These are phyloP conservation scores for Zosterops borbonicus DNA, from an alignment of 2,113 vertebrate species.

Conservation along the genomic window DNA sequence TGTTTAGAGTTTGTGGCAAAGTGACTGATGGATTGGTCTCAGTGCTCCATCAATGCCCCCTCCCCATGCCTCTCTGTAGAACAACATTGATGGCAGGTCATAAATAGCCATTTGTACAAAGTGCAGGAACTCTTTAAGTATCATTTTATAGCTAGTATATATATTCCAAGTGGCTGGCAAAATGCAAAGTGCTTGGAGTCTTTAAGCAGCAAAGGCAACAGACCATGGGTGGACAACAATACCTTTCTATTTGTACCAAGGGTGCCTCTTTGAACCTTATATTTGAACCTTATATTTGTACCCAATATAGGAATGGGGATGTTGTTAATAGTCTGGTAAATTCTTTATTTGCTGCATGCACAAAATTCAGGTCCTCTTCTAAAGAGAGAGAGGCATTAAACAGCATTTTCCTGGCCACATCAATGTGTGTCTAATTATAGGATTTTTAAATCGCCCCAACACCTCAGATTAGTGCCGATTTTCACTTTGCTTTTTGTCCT, in stretches of 20 bases:
- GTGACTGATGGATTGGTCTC: conserved; percentile 62
- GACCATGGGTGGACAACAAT: not conserved
- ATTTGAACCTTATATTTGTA: not conserved
- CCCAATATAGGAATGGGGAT: not conserved
- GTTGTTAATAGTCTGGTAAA: not conserved
- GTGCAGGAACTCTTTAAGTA: conserved; percentile 67
- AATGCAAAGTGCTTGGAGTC: conserved; percentile 51
- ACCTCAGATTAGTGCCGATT: not conserved
- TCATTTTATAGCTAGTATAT: conserved; percentile 60
- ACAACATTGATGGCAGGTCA: conserved; percentile 60
- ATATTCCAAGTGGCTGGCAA: conserved; percentile 53
- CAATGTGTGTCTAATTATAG: not conserved
- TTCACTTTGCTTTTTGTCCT: not conserved
- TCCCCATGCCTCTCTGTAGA: conserved; percentile 8
- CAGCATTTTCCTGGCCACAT: not conserved
- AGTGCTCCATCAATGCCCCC: conserved; percentile 46
- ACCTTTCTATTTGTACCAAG: not conserved
- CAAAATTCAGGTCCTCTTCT: not conserved
- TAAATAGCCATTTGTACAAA: conserved; percentile 71
- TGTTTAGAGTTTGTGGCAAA: conserved; percentile 61
- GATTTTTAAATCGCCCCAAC: not conserved
- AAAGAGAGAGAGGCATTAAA: not conserved
- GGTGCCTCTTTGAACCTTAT: not conserved
- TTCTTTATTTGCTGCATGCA: not conserved
- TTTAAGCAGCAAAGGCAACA: conserved; percentile 38